Evolutionary conservation across 2,888 invertebrate genomes (phyloP), one percentile per base, ranked within the genome.

Genomic region (Torymus tubicola): DNA sequence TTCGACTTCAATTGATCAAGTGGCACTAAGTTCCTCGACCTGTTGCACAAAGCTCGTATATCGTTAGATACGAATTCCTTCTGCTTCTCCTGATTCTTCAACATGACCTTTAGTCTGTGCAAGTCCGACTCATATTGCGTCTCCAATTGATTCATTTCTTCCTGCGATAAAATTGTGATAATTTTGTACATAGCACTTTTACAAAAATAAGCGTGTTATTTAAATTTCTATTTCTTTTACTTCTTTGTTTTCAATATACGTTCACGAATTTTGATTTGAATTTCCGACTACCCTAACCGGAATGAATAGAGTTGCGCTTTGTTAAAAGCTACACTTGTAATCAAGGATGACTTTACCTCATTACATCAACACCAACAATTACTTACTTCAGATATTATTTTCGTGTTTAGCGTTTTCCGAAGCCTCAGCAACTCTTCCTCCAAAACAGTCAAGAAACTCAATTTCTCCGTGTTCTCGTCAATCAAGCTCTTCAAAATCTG

Each of bases 371-470:
- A 42, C 42, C 5, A 1, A 42, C 10, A 42, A 42, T 42, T 8
- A 8, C n/a, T 83, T 87, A 88, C 89, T 60, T 88, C 84, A 0
- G 87, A 84, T 67, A 85, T 79, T 12, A 85, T 78, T 53, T 72
- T 61, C 31, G 86, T 83, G 16, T 88, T 87, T 14, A 93, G 84
- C 5, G 92, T 78, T 64, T 91, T 91, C 2, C 87, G 86, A n/a
- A 94, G 85, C 73, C 92, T 91, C 2, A 91, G 89, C 83, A 92
- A 92, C 84, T 94, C 93, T 70, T 92, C 92, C 64, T 92, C 92
- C 50, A 94, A 88, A n/a, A 93, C 88, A 0, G 92, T 91, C 8
- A 93, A 82, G 16, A 94, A 89, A 85, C 93, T 93, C 53, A 93
- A 84, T 82, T 93, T 93, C 78, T 92, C 92, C 0, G 93, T 93